These are phyloP conservation scores for Andrena minutula DNA, from an alignment of 2,888 invertebrate species.

Conservation along the genomic window DNA sequence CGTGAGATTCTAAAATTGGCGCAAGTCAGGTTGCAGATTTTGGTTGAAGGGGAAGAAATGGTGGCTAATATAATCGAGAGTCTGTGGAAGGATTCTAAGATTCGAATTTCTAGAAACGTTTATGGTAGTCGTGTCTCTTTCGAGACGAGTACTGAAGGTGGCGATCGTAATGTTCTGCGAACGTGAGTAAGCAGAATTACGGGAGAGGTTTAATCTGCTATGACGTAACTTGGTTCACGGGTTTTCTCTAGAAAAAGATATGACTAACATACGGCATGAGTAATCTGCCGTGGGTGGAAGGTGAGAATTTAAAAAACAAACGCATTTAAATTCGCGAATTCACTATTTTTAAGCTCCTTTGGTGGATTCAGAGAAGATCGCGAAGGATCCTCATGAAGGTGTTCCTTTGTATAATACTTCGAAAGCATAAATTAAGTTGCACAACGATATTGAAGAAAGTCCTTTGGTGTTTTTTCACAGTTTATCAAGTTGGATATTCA, in stretches of 20 bases:
- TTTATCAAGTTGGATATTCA: background rate
- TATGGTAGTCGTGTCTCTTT: background rate
- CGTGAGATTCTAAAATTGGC: no score
- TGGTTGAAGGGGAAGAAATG: no score
- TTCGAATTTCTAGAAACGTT: conserved; percentile 8
- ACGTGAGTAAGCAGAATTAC: conserved; percentile 39
- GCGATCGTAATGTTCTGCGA: conserved; percentile 20
- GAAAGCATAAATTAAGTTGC: conserved; percentile 10
- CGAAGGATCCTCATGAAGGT: background rate
- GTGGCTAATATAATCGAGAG: no score
- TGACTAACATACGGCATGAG: conserved; percentile 47
- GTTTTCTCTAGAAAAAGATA: conserved; percentile 39
- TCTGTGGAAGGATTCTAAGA: no score
- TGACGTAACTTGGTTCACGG: conserved; percentile 41
- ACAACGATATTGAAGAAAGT: conserved; percentile 15
- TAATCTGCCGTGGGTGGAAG: conserved; percentile 49
- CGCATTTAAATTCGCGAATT: conserved; percentile 25
- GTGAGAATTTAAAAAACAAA: conserved; percentile 43
- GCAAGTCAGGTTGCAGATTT: no score
- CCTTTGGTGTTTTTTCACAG: background rate
- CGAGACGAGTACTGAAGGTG: background rate
- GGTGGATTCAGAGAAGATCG: conserved; percentile 19
- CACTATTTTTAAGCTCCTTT: conserved; percentile 29
- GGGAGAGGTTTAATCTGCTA: conserved; percentile 21
- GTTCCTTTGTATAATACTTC: background rate